phyloP scores from a whole-genome alignment of 1,140 invertebrate species.

The Drosophila lacteicornis region DNA sequence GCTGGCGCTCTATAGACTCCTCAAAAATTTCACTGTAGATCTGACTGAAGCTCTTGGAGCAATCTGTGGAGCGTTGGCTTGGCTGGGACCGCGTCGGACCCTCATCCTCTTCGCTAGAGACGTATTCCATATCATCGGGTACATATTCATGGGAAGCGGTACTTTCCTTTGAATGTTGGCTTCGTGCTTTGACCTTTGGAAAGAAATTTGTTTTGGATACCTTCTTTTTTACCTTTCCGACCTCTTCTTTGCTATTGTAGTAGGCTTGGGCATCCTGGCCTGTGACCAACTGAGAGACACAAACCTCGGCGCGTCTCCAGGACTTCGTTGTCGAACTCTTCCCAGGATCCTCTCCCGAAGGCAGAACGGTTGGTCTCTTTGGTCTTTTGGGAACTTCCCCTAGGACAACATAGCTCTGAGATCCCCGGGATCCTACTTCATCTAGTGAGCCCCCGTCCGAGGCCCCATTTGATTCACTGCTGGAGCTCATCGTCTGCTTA shows the following conservation, averaged over 20 bases:
- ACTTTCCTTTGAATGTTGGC: neutral
- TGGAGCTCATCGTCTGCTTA: neutral
- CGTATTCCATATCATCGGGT: neutral
- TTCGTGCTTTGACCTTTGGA: neutral
- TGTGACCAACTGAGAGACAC: neutral
- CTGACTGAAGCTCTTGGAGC: slow-evolving; percentile 63
- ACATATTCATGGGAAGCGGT: neutral
- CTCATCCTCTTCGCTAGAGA: slow-evolving; percentile 8
- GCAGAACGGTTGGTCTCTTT: neutral
- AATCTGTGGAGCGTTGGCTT: slow-evolving; percentile 37
- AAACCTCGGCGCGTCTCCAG: neutral
- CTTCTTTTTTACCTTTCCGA: neutral
- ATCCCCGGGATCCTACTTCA: neutral
- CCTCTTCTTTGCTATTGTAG: neutral
- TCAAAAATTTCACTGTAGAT: slow-evolving; percentile 68
- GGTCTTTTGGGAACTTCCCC: neutral
- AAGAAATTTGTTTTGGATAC: neutral
- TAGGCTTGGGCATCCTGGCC: neutral
- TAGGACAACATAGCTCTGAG: neutral
- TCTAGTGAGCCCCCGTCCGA: neutral
- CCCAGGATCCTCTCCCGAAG: neutral
- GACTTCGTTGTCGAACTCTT: neutral
- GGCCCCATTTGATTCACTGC: neutral
- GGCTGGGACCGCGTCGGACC: neutral
- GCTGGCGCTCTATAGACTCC: slow-evolving; percentile 49